Percentiles rank a stretch among this genome's conserved stretches.
Evolutionary conservation across 2,113 vertebrate genomes (phyloP).

Genomic region (Lucifuga dentata): DNA sequence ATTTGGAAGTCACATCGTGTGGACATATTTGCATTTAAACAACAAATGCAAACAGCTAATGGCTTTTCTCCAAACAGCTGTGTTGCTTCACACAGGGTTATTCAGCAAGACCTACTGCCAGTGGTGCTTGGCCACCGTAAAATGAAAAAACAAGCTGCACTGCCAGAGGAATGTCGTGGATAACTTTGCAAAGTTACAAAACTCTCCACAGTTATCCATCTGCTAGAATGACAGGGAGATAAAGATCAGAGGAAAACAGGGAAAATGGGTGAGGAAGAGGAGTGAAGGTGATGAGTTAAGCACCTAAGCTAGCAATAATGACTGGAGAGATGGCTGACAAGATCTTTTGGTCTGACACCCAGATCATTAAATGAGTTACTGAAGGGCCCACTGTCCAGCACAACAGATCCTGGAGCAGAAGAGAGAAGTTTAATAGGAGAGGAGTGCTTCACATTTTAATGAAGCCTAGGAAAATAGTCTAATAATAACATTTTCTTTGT

Average conservation of each 20-base stretch:
- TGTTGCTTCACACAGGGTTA: slow-evolving; percentile 1
- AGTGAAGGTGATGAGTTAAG: slow-evolving; percentile 59
- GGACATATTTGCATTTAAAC: slow-evolving; percentile 62
- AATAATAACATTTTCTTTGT: background rate
- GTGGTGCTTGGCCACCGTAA: slow-evolving; percentile 4
- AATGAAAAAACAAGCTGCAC: slow-evolving; percentile 15
- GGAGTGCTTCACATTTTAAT: no score
- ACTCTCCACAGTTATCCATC: slow-evolving; percentile 32
- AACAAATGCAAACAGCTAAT: slow-evolving; percentile 47
- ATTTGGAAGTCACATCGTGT: slow-evolving; percentile 59
- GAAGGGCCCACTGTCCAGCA: slow-evolving; percentile 35
- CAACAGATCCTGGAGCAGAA: background rate
- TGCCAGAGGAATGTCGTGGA: slow-evolving; percentile 27
- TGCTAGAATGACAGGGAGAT: slow-evolving; percentile 52
- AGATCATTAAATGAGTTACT: slow-evolving; percentile 59
- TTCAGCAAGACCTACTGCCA: slow-evolving; percentile 5
- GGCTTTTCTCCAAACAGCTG: slow-evolving; percentile 50
- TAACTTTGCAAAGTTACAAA: slow-evolving; percentile 42
- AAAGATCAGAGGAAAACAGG: slow-evolving; percentile 57
- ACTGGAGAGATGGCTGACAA: slow-evolving; percentile 50
- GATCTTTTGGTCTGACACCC: slow-evolving; percentile 53
- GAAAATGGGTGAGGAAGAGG: slow-evolving; percentile 16
- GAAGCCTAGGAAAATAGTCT: background rate
- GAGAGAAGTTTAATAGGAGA: background rate
- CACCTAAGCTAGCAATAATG: slow-evolving; percentile 50